Conservation (phyloP, 2,888 invertebrate species). For the Agrotis ipsilon region DNA sequence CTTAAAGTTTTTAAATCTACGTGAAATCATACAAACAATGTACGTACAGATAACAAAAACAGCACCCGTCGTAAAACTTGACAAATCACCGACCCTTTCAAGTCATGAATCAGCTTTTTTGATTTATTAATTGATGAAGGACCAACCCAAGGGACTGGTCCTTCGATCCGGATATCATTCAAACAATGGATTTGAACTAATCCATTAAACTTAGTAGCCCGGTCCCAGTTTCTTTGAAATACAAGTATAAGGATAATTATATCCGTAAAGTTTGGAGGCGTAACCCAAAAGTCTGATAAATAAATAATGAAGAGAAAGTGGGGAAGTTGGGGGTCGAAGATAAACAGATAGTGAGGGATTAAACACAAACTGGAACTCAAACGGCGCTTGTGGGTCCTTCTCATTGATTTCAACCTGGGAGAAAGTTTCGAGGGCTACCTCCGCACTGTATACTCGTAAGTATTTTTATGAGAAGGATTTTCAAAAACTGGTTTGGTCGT, state of each 20-base stretch:
- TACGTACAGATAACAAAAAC: constrained; percentile 18
- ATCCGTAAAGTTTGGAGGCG: constrained; percentile 50
- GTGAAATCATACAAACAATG: background rate
- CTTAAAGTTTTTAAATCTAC: background rate
- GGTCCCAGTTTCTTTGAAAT: constrained; percentile 35
- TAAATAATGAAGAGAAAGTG: constrained; percentile 63
- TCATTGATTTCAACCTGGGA: constrained; percentile 54
- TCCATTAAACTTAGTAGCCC: constrained; percentile 53
- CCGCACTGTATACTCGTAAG: background rate
- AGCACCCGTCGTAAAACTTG: constrained; percentile 5
- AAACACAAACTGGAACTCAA: constrained; percentile 59
- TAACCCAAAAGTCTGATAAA: constrained; percentile 60
- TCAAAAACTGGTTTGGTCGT: no score
- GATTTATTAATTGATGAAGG: constrained; percentile 33
- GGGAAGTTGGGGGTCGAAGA: constrained; percentile 59
- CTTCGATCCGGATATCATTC: constrained; percentile 20
- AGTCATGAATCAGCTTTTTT: constrained; percentile 47
- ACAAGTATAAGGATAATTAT: constrained; percentile 59
- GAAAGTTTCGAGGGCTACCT: constrained; percentile 35
- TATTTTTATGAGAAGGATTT: background rate
- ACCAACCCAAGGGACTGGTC: constrained; percentile 17
- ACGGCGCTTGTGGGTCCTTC: constrained; percentile 44
- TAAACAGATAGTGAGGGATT: constrained; percentile 64
- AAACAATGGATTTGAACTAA: constrained; percentile 43
- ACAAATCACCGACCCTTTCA: constrained; percentile 33